These are phyloP conservation scores for Bradypus variegatus DNA, from an alignment of 2,797 vertebrate species.

Conservation along the genomic window DNA sequence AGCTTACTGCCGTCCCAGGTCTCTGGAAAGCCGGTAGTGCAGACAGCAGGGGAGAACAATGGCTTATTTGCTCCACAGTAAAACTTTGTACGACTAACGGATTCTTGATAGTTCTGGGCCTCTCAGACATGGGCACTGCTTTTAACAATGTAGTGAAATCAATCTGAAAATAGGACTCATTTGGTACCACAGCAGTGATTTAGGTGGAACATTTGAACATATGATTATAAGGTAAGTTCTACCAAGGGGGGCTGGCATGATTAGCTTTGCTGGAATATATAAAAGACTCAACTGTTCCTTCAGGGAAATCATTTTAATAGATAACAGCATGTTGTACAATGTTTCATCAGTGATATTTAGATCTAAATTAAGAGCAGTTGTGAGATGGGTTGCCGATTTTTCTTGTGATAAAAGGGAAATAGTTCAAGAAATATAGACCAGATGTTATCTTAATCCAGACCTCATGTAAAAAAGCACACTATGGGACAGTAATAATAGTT, in stretches of 20 bases:
- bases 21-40: neutral
- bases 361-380: conserved; percentile 86
- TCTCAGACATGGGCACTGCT: neutral
- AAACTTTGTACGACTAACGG: neutral
- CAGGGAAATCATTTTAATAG: conserved; percentile 84
- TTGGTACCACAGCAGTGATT: conserved; percentile 52
- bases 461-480: conserved; percentile 80
- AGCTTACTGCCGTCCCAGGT: conserved; percentile 62
- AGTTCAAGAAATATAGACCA: conserved; percentile 81
- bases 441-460: conserved; percentile 85
- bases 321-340: conserved; percentile 85
- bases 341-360: conserved; percentile 86
- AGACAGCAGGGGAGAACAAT: neutral
- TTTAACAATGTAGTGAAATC: conserved; percentile 34
- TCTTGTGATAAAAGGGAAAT: conserved; percentile 84
- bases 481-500: conserved; percentile 77
- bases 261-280: conserved; percentile 75
- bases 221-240: conserved; percentile 70
- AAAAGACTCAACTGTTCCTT: conserved; percentile 80
- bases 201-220: conserved; percentile 51
- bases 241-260: conserved; percentile 68
- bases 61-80: neutral
- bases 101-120: neutral
- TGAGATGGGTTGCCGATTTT: conserved; percentile 81
- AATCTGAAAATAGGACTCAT: conserved; percentile 37